phyloP scores from a whole-genome alignment of 2,113 vertebrate species.

The Grus americana region DNA sequence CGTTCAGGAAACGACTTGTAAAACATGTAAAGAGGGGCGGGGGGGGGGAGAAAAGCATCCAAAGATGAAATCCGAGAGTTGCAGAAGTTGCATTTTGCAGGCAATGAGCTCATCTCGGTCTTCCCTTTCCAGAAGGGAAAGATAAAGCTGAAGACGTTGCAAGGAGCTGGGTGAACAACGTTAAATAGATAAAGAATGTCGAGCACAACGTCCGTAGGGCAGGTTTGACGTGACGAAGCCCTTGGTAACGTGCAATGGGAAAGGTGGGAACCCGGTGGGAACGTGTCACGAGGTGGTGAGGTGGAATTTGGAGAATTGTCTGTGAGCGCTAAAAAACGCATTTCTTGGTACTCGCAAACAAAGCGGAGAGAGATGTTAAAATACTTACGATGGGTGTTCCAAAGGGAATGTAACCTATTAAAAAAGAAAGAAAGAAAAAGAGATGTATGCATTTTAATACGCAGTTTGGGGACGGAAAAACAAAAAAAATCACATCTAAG shows the following conservation, averaged over 20 bases:
- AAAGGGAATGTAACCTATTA: conserved; percentile 91
- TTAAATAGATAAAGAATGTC: neutral
- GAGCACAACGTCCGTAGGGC: neutral
- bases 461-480: neutral
- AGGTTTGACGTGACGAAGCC: neutral
- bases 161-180: rapidly evolving
- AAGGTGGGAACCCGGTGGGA: neutral
- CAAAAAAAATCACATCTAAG: neutral
- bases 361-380: neutral
- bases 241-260: rapidly evolving
- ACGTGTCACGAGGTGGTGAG: rapidly evolving
- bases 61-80: neutral
- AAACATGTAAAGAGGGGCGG: neutral
- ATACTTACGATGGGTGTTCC: conserved; percentile 92
- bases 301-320: neutral
- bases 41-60: neutral
- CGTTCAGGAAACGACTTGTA: neutral
- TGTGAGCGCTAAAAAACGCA: neutral
- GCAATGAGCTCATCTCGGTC: neutral
- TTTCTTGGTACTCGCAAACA: neutral
- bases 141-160: neutral
- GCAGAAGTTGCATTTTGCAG: neutral
- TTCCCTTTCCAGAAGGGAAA: neutral
- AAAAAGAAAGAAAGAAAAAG: neutral
- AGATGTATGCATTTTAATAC: neutral